Evolutionary conservation across 2,113 vertebrate species (phyloP).

Genomic region (Pelecanus crispus): DNA sequence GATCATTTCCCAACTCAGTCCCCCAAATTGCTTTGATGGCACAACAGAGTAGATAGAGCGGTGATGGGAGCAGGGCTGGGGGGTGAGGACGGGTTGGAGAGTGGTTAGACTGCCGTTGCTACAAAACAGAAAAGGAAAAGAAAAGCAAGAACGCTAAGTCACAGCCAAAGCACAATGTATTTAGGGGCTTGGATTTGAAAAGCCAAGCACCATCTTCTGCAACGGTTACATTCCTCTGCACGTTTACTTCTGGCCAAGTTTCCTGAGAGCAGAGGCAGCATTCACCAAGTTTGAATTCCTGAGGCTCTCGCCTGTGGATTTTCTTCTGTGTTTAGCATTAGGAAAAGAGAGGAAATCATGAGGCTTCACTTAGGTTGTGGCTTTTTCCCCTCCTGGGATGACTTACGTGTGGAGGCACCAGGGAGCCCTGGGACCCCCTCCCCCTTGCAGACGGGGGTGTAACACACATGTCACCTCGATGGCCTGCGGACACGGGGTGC

Average conservation of each 20-base stretch:
- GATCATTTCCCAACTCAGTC: not conserved
- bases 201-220: not conserved
- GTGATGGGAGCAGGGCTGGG: not conserved
- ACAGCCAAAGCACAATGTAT: not conserved
- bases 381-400: not conserved
- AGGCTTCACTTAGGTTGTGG: not conserved
- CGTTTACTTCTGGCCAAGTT: constrained; percentile 2
- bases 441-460: rapidly evolving
- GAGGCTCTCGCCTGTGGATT: not conserved
- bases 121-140: constrained; percentile 8
- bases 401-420: not conserved
- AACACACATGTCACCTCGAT: rapidly evolving
- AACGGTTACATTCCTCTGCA: constrained; percentile 8
- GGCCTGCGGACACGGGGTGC: not conserved
- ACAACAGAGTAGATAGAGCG: not conserved
- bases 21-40: not conserved
- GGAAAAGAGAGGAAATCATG: not conserved
- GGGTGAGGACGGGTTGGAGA: not conserved
- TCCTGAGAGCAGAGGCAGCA: not conserved
- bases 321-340: not conserved
- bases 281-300: constrained; percentile 15
- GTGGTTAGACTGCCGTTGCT: not conserved
- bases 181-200: constrained; percentile 27
- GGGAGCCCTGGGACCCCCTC: not conserved
- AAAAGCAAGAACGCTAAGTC: not conserved